These are phyloP conservation scores for Cotesia chilonis DNA, from an alignment of 1,140 invertebrate genomes.

Conservation along the genomic window DNA sequence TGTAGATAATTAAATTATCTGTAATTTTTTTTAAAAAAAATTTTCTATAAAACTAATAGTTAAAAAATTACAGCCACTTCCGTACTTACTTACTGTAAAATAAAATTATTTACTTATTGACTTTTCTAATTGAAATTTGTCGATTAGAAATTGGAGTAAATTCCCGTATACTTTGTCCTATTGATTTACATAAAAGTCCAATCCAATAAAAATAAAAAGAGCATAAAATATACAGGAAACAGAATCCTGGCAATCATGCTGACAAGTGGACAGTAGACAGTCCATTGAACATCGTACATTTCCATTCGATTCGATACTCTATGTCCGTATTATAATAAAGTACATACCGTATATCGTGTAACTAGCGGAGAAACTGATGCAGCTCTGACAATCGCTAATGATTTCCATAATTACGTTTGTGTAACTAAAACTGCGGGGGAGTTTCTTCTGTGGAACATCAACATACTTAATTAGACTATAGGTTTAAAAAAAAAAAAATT, in stretches of 20 bases:
- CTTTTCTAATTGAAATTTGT: too few species aligned
- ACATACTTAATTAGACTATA: neutral
- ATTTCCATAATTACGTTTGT: constrained; percentile 12
- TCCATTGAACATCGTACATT: neutral
- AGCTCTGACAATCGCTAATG: constrained; percentile 17
- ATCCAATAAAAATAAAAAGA: neutral
- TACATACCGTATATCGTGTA: too few species aligned
- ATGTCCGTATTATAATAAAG: too few species aligned
- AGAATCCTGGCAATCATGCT: constrained; percentile 9
- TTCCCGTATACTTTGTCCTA: too few species aligned
- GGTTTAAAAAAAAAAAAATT: neutral
- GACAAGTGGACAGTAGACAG: constrained; percentile 16
- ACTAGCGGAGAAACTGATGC: neutral
- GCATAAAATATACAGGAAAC: constrained; percentile 1
- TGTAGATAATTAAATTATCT: too few species aligned
- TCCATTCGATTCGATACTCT: neutral
- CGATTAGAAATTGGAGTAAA: too few species aligned
- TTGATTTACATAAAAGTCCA: too few species aligned
- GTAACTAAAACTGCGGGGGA: neutral
- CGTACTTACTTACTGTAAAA: too few species aligned
- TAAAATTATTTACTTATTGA: too few species aligned
- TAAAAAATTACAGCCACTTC: too few species aligned
- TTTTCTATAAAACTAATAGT: too few species aligned
- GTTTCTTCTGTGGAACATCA: neutral
- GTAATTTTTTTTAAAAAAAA: too few species aligned